phyloP scores from a whole-genome alignment of 2,888 invertebrate genomes.

The Cordylochernes scorpioides region DNA sequence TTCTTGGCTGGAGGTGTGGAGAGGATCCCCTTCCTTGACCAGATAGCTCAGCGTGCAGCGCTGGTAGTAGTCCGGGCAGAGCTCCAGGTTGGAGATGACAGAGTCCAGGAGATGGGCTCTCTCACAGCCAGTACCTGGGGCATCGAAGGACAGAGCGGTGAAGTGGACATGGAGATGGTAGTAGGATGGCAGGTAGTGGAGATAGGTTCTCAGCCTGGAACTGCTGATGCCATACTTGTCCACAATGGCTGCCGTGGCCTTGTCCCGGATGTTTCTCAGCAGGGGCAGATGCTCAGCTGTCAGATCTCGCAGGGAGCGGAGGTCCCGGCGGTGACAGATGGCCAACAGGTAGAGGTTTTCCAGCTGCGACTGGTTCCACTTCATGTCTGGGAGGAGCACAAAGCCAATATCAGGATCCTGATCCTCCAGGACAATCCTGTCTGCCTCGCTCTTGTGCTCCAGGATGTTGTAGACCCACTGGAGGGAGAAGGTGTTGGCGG shows the following conservation, averaged over 20 bases:
- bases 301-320: slow-evolving; percentile 64
- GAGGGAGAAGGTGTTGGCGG: slow-evolving; percentile 19
- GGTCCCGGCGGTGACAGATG: slow-evolving; percentile 38
- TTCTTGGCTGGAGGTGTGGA: no score
- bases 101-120: slow-evolving; percentile 59
- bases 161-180: slow-evolving; percentile 90
- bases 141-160: slow-evolving; percentile 43
- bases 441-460: slow-evolving; percentile 62
- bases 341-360: slow-evolving; percentile 62
- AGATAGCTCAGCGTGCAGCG: slow-evolving; percentile 51
- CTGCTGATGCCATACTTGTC: slow-evolving; percentile 43
- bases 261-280: slow-evolving; percentile 46
- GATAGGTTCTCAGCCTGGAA: slow-evolving; percentile 42
- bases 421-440: slow-evolving; percentile 60
- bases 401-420: slow-evolving; percentile 50
- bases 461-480: slow-evolving; percentile 95
- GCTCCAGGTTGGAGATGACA: slow-evolving; percentile 66
- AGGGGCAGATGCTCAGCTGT: slow-evolving; percentile 46
- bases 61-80: slow-evolving; percentile 54
- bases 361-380: slow-evolving; percentile 58
- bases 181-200: slow-evolving; percentile 90
- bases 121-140: slow-evolving; percentile 47
- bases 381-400: slow-evolving; percentile 67
- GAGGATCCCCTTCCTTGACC: slow-evolving; percentile 44
- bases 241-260: slow-evolving; percentile 41